Percentiles rank a stretch among this genome's conserved stretches.
phyloP scores from a whole-genome alignment of 2,113 vertebrate genomes.

The Axis porcinus region DNA sequence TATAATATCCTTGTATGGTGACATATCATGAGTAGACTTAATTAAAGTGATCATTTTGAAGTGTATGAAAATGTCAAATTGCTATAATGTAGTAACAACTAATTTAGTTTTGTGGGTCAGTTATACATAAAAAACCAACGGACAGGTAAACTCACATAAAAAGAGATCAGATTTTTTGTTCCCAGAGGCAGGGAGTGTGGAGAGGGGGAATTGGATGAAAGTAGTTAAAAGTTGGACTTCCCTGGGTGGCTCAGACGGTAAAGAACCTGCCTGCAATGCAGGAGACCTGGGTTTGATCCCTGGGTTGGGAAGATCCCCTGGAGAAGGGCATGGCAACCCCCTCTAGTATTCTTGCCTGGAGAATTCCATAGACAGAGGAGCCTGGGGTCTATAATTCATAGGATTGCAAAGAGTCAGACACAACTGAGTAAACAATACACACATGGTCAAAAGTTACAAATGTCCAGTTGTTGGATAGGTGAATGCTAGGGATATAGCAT shows the following conservation, averaged over 20 bases:
- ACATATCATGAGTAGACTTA: not conserved
- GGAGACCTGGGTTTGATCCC: not conserved
- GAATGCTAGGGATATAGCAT: not conserved
- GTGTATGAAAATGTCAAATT: not conserved
- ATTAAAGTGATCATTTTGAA: not conserved
- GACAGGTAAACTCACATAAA: not conserved
- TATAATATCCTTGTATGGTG: not conserved
- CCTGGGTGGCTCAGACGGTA: not conserved
- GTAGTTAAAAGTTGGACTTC: not conserved
- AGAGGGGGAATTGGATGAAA: not conserved
- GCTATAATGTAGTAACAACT: not conserved
- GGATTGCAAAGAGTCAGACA: not conserved
- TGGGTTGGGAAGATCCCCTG: not conserved
- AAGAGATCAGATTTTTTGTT: not conserved
- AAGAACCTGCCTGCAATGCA: not conserved
- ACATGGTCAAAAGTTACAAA: not conserved
- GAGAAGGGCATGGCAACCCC: not conserved
- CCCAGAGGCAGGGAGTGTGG: not conserved
- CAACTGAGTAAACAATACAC: not conserved
- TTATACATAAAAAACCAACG: not conserved
- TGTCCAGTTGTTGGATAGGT: not conserved
- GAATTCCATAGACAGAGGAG: not conserved
- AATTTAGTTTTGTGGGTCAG: not conserved
- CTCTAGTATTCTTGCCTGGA: not conserved
- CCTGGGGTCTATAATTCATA: not conserved